Evolutionary conservation across 2,113 vertebrate genomes (phyloP), one percentile per base, ranked within the genome.

Genomic region (Crocuta crocuta): DNA sequence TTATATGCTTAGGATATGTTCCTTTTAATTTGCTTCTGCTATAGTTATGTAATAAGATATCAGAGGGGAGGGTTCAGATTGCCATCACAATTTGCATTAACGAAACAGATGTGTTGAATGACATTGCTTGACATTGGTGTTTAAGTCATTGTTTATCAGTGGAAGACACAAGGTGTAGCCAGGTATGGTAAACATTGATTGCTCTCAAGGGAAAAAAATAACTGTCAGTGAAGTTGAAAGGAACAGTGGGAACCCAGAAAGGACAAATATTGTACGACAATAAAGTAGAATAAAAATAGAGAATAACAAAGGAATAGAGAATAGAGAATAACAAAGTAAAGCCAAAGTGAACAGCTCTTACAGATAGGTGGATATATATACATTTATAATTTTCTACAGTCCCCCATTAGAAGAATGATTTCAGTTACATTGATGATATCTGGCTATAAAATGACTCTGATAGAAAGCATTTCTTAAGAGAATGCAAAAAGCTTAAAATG

Each of bases 121-220:
- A 97, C 95, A 96, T 95, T 97, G 78, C 43, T 97, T 95, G 93
- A 93, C 94, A 97, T 95, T 91, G 97, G 76, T 21, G 21, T 88
- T 95, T 95, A 89, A 95, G 78, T 90, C 80, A 58, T 16, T 97
- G 91, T 92, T 94, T 78, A 85, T 97, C 71, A 78, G 73, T n/a
- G 17, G 70, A 87, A 95, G 94, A 70, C 61, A 91, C 48, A 84
- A 94, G 88, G 88, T 85, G n/a, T 90, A 96, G 74, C 74, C 91
- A 88, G 70, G 66, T 97, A 87, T 80, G 43, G 86, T 93, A 95
- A 98, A 97, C 86, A 89, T 6, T 82, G 94, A 94, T 86, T 95
- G 71, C 35, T 97, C 96, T 92, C 91, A 19, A 53, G 95, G 85
- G 93, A 35, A 66, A 93, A 93, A 71, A 90, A 66, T 92, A 94